phyloP scores from a whole-genome alignment of 2,113 vertebrate species.

The Crypturellus undulatus region DNA sequence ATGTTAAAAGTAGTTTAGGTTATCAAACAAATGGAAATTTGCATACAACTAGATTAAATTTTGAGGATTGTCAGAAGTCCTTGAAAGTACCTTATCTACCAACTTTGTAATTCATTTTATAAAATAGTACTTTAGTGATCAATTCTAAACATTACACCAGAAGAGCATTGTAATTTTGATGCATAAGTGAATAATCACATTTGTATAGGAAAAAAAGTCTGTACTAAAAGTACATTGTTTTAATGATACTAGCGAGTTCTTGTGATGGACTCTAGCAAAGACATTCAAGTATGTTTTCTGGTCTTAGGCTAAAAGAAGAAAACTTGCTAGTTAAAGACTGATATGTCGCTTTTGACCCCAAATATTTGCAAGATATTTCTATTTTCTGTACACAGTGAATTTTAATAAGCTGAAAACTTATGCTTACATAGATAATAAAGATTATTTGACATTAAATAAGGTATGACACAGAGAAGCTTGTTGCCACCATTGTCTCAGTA shows the following conservation, averaged over 20 bases:
- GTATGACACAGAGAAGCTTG: not conserved
- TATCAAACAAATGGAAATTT: not conserved
- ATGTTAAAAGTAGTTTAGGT: not conserved
- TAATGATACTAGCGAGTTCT: not conserved
- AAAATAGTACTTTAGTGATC: not conserved
- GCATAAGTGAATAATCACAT: not conserved
- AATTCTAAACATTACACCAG: not conserved
- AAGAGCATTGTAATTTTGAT: not conserved
- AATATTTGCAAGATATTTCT: slow-evolving; percentile 26
- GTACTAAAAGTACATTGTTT: not conserved
- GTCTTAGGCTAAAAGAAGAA: not conserved
- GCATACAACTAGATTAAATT: not conserved
- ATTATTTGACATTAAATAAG: slow-evolving; percentile 8
- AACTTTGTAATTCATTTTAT: not conserved
- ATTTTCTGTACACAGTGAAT: slow-evolving; percentile 5
- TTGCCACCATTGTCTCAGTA: not conserved
- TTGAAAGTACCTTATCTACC: not conserved
- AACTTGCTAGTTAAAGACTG: not conserved
- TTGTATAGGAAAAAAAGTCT: not conserved
- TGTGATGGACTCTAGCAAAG: not conserved
- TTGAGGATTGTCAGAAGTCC: not conserved
- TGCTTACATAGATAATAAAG: slow-evolving; percentile 32
- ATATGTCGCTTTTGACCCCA: slow-evolving; percentile 19
- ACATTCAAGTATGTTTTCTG: not conserved
- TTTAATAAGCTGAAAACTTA: slow-evolving; percentile 35